Percentiles rank a stretch among this genome's conserved stretches.
These are phyloP conservation scores for Montipora capricornis DNA, from an alignment of 64 coral and sea anemone species.

Conservation along the genomic window DNA sequence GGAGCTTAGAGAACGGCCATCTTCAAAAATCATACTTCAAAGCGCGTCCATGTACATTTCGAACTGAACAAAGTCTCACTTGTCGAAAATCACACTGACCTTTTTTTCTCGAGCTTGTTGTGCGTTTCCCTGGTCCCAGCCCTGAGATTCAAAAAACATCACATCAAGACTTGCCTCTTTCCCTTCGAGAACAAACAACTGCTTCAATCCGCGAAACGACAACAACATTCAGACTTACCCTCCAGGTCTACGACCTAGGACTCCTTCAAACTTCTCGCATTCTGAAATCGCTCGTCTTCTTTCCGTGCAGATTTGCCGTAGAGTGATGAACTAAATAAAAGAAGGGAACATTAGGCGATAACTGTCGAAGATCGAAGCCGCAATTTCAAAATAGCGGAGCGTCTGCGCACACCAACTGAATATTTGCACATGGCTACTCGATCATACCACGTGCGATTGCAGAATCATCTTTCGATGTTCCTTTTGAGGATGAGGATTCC, in stretches of 20 bases:
- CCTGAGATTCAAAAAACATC: slow-evolving; percentile 49
- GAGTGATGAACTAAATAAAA: slow-evolving; percentile 52
- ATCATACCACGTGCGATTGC: slow-evolving; percentile 95
- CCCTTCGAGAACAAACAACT: background rate
- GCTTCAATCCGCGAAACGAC: background rate
- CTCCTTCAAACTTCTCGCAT: slow-evolving; percentile 60
- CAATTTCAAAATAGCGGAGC: slow-evolving; percentile 56
- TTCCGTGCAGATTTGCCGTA: slow-evolving; percentile 29
- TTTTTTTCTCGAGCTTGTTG: slow-evolving; percentile 99
- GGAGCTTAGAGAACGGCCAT: slow-evolving; percentile 29
- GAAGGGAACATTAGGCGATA: background rate
- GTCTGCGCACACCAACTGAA: slow-evolving; percentile 19
- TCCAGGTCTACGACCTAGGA: slow-evolving; percentile 56
- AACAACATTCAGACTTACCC: slow-evolving; percentile 54
- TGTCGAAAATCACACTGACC: slow-evolving; percentile 56
- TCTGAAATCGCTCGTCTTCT: slow-evolving; percentile 77
- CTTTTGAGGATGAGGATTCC: slow-evolving; percentile 79
- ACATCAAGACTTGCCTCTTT: background rate
- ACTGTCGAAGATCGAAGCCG: slow-evolving; percentile 26
- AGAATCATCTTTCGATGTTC: slow-evolving; percentile 70
- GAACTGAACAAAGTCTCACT: too few relatives aligned
- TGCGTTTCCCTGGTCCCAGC: slow-evolving; percentile 99
- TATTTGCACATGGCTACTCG: slow-evolving; percentile 96
- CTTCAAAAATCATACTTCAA: slow-evolving; percentile 27
- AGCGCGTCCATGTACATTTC: background rate